Evolutionary conservation across 2,888 invertebrate genomes (phyloP).

Genomic region (Scrobipalpa costella): DNA sequence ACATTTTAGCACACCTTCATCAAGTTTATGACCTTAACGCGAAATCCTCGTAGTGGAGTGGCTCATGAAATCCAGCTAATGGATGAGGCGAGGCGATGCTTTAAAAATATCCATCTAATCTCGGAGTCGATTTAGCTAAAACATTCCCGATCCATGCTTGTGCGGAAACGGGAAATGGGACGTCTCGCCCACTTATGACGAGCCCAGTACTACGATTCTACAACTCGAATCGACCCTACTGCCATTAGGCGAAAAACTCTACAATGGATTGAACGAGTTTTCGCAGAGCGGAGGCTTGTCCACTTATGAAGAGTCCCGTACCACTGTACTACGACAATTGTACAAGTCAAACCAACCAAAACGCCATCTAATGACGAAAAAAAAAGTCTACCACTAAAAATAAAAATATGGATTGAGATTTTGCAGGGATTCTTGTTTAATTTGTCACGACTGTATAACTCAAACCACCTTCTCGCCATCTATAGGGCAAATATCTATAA

Average conservation of each 20-base stretch:
- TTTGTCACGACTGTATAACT: too few relatives aligned
- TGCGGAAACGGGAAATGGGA: conserved; percentile 62
- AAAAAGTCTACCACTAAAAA: too few relatives aligned
- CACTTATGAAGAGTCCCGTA: conserved; percentile 52
- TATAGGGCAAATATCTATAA: too few relatives aligned
- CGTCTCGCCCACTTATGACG: conserved; percentile 60
- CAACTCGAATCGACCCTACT: conserved; percentile 22
- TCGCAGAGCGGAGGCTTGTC: too few relatives aligned
- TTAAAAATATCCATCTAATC: conserved; percentile 74
- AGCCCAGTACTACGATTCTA: conserved; percentile 36
- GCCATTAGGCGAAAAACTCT: too few relatives aligned
- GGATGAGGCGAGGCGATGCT: conserved; percentile 67
- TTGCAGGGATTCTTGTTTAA: too few relatives aligned
- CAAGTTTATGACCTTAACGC: conserved; percentile 48
- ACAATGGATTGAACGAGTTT: too few relatives aligned
- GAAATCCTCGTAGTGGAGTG: conserved; percentile 53
- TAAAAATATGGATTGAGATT: too few relatives aligned
- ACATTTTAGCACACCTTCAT: conserved; percentile 34
- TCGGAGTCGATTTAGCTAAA: conserved; percentile 68
- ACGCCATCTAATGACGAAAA: too few relatives aligned
- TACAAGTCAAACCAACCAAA: conserved; percentile 21
- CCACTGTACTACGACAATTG: too few relatives aligned
- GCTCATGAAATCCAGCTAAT: conserved; percentile 70
- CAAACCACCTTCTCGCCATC: too few relatives aligned
- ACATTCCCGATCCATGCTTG: conserved; percentile 62